Evolutionary conservation across 1,140 invertebrate species (phyloP).

Genomic region (Wiebesia pumilae): DNA sequence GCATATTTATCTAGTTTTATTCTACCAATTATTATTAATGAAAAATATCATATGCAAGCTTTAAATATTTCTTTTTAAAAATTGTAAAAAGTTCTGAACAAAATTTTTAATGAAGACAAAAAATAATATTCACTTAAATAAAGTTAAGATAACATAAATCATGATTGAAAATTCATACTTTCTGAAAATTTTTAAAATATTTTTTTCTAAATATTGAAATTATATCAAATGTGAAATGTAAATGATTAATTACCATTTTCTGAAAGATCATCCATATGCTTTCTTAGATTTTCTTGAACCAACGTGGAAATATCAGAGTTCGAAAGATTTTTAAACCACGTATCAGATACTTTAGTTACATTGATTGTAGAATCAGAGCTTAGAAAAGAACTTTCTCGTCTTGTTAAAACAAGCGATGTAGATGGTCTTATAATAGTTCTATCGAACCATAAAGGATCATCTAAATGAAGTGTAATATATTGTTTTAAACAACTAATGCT

Average conservation of each 20-base stretch:
- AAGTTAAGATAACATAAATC: neutral
- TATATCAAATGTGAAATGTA: neutral
- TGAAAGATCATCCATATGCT: neutral
- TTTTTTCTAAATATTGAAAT: too few species aligned
- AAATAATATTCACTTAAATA: neutral
- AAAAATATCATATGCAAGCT: too few species aligned
- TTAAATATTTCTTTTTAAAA: too few species aligned
- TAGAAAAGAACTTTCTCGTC: neutral
- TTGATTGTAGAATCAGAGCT: slow-evolving; percentile 24
- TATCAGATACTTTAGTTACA: neutral
- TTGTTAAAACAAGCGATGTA: slow-evolving; percentile 33
- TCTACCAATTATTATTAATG: neutral
- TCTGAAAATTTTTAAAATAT: too few species aligned
- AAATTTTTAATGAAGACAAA: neutral
- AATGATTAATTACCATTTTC: slow-evolving; percentile 19
- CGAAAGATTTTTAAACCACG: slow-evolving; percentile 22
- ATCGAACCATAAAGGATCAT: slow-evolving; percentile 40
- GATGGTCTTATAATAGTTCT: slow-evolving; percentile 42
- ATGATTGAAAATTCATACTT: neutral
- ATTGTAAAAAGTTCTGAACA: neutral
- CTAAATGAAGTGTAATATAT: slow-evolving; percentile 24
- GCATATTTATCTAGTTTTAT: neutral
- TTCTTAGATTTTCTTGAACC: neutral
- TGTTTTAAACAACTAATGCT: too few species aligned
- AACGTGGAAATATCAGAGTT: slow-evolving; percentile 16